These are phyloP conservation scores for Drosophila nasuta DNA, from an alignment of 1,140 invertebrate genomes.

Conservation along the genomic window DNA sequence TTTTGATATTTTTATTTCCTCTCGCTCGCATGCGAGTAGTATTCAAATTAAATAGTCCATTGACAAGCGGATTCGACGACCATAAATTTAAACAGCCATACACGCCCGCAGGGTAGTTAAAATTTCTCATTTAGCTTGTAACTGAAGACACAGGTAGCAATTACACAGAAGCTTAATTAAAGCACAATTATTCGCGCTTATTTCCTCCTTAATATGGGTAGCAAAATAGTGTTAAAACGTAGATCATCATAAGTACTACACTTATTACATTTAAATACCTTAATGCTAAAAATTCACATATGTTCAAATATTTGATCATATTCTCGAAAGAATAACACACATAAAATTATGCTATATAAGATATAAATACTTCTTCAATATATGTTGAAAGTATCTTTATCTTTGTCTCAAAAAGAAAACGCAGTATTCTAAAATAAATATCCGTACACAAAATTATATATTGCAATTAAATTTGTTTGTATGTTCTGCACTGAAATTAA, in stretches of 20 bases:
- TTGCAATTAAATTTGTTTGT: too few relatives aligned
- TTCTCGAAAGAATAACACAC: too few relatives aligned
- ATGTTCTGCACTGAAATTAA: not conserved
- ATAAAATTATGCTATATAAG: too few relatives aligned
- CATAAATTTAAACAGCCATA: slow-evolving; percentile 8
- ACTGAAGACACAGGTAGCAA: not conserved
- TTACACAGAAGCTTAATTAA: not conserved
- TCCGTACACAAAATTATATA: too few relatives aligned
- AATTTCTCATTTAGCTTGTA: not conserved
- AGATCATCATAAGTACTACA: not conserved
- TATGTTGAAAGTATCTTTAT: too few relatives aligned
- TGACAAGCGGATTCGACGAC: slow-evolving; percentile 10
- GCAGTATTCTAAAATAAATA: too few relatives aligned
- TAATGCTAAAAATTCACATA: too few relatives aligned
- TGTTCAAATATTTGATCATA: too few relatives aligned
- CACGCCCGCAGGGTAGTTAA: not conserved
- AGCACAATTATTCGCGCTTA: not conserved
- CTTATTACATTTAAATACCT: not conserved
- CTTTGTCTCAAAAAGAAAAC: too few relatives aligned
- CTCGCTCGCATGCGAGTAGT: not conserved
- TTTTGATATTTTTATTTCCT: slow-evolving; percentile 20
- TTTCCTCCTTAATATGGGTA: not conserved
- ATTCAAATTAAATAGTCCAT: slow-evolving; percentile 23
- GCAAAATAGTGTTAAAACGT: not conserved
- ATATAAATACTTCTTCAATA: too few relatives aligned